Evolutionary conservation across 2,797 vertebrate species (phyloP).

Genomic region (Lacerta bilineata): DNA sequence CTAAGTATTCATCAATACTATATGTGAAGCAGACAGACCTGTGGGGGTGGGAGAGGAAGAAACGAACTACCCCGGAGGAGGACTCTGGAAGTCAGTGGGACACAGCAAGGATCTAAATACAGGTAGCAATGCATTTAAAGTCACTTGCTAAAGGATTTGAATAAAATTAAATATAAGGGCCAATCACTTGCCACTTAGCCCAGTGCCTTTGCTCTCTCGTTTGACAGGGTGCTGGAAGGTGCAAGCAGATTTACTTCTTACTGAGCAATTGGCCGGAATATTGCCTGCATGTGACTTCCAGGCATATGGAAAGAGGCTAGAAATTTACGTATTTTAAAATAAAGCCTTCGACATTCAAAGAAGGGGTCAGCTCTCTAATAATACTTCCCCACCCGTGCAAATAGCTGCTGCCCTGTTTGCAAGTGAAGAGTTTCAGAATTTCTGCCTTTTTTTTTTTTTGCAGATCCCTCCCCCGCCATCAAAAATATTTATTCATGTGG

Average conservation of each 20-base stretch:
- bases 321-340: not conserved
- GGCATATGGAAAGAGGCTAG: not conserved
- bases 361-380: not conserved
- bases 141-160: not conserved
- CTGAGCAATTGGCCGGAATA: not conserved
- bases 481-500: too few relatives aligned
- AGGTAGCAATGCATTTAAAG: not conserved
- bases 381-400: too few relatives aligned
- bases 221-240: not conserved
- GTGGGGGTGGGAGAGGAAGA: too few relatives aligned
- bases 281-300: not conserved
- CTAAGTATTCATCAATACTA: not conserved
- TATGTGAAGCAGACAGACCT: too few relatives aligned
- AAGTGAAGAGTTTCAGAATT: not conserved
- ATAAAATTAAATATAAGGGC: not conserved
- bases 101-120: not conserved
- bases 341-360: not conserved
- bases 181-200: not conserved
- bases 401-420: not conserved
- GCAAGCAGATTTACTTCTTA: not conserved
- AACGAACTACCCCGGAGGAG: not conserved
- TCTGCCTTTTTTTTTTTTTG: not conserved
- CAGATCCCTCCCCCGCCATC: too few relatives aligned
- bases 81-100: not conserved
- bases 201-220: not conserved